Evolutionary conservation across 2,888 invertebrate genomes (phyloP).

Genomic region (Chrysina gloriosa): DNA sequence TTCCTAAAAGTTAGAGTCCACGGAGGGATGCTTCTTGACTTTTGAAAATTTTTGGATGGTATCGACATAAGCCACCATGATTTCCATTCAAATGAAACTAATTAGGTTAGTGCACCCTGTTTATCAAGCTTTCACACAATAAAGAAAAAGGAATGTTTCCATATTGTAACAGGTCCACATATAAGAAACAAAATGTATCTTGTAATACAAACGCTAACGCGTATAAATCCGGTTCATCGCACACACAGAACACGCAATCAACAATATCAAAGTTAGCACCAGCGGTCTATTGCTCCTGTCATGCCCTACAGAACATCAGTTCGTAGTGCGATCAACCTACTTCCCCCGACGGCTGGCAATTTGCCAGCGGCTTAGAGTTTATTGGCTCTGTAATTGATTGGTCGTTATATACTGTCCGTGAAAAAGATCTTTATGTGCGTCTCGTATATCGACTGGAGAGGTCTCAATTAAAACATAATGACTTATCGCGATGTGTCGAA

Average conservation of each 20-base stretch:
- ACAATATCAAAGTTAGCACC: constrained; percentile 13
- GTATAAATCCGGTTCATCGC: no score
- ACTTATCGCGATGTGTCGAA: constrained; percentile 31
- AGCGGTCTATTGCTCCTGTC: not conserved
- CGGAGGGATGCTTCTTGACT: no score
- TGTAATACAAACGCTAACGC: no score
- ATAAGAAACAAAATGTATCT: no score
- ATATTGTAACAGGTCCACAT: no score
- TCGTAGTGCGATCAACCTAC: not conserved
- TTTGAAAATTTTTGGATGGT: no score
- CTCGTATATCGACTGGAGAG: constrained; percentile 5
- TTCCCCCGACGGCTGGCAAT: constrained; percentile 11
- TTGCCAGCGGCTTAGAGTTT: constrained; percentile 14
- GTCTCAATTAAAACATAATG: constrained; percentile 40
- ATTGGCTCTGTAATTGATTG: constrained; percentile 19
- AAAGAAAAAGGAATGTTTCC: no score
- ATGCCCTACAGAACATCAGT: not conserved
- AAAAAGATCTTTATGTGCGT: constrained; percentile 15
- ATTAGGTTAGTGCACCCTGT: no score
- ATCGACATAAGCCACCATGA: no score
- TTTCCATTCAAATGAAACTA: no score
- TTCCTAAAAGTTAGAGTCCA: no score
- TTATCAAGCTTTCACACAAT: no score
- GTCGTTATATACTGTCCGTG: constrained; percentile 19
- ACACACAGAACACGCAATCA: not conserved